A percentile compares a stretch with the other conserved stretches of the same genome.
Conservation (phyloP, 2,113 vertebrate genomes). For the Fulica atra region DNA sequence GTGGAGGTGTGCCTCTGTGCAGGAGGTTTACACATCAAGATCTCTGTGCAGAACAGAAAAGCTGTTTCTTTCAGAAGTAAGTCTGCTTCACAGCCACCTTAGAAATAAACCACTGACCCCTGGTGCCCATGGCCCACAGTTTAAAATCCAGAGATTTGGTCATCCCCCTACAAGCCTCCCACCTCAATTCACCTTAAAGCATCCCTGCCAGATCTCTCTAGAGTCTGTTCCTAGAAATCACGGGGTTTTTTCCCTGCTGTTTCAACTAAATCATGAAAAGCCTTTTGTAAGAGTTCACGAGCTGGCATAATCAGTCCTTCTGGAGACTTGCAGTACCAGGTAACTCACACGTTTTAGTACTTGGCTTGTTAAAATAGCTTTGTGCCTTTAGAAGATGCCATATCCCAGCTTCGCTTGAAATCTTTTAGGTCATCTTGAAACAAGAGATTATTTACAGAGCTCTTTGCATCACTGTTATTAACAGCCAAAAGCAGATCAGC, state of each 20-base stretch:
- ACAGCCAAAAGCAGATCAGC: background rate
- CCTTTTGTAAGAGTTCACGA: background rate
- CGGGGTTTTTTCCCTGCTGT: background rate
- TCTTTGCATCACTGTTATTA: background rate
- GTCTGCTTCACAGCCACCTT: background rate
- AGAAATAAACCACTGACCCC: background rate
- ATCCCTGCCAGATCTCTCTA: background rate
- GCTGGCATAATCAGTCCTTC: background rate
- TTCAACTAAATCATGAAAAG: background rate
- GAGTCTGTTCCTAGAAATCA: background rate
- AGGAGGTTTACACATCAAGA: background rate
- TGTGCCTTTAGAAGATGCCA: rapidly evolving
- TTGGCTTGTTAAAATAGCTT: background rate
- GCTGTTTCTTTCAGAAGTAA: background rate
- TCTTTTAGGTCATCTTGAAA: background rate
- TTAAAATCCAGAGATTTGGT: background rate
- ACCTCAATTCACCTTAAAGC: background rate
- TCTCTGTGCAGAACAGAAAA: background rate
- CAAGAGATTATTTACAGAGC: background rate
- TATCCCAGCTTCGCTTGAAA: background rate
- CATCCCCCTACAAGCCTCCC: background rate
- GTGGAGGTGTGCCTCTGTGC: background rate
- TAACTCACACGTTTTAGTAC: background rate
- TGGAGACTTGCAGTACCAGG: rapidly evolving
- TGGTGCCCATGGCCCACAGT: rapidly evolving